Evolutionary conservation across 1,140 invertebrate genomes (phyloP), one percentile per base, ranked within the genome.

Genomic region (Neodiprion pinetum): DNA sequence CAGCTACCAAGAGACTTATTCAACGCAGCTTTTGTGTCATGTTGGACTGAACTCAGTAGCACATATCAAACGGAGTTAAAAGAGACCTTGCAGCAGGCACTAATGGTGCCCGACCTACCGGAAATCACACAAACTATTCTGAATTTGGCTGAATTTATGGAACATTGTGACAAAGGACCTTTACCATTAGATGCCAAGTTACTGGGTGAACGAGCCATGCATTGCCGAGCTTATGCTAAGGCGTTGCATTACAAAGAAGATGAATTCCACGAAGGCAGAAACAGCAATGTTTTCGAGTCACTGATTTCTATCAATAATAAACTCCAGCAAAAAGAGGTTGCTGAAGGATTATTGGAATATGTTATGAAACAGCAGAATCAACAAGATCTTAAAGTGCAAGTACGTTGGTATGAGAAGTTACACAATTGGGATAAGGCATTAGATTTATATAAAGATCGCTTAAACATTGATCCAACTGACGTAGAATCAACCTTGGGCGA

Each of bases 81-180:
- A 5, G 90, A 93, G 70, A 96, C 94, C 9, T 84, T 99, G 0
- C 94, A 97, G 80, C 94, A 97, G 85, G 98, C 98, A 0, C 85
- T 99, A 0, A 94, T 94, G 68, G 95, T 97, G 1, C 96, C 97
- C 12, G 97, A 99, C 84, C 92, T 98, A 70, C 96, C 98, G 0
- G 99, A 99, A 87, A 95, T 99, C 48, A 99, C 98, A 0, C 98
- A 99, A 83, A 98, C 98, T 0, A 95, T 99, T 74, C 89, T 99
- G 2, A 99, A 99, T 89, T 89, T 99, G 47, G 98, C 98, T 0
- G 98, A 99, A 88, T 99, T 99, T 81, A 99, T 99, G 97, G 98
- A 99, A 81, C 98, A 99, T 84, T 99, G 97, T 84, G 98, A 99
- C 83, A 96, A 96, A 75, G 97, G 98, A 14, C 95, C 97, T 0